Base-by-base conservation (phyloP, 1,140 invertebrate genomes). In the Phenacoccus solenopsis region DNA sequence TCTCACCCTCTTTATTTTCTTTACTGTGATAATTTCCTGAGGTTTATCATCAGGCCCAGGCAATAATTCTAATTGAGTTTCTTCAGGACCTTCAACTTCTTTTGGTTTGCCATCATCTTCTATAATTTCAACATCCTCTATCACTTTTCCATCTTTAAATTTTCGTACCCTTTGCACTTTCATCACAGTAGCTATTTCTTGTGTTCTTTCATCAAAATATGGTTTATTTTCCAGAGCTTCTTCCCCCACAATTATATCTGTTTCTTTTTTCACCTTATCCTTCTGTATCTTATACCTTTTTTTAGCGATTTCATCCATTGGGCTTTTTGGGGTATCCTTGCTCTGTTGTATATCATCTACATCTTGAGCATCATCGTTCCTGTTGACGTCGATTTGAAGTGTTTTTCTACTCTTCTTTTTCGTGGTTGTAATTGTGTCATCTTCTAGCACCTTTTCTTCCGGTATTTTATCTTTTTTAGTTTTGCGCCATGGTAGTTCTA, bases 401-500 rank as follows among this genome's bases (percentile, higher is more conserved):
- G n/a, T n/a, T n/a, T n/a, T n/a, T n/a, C n/a, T n/a, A n/a, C n/a
- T n/a, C n/a, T n/a, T n/a, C n/a, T n/a, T n/a, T n/a, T n/a, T n/a
- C n/a, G n/a, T n/a, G n/a, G n/a, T n/a, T n/a, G n/a, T n/a, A n/a
- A 24, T n/a, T n/a, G n/a, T n/a, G n/a, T n/a, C n/a, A n/a, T n/a
- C n/a, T n/a, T n/a, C n/a, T n/a, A n/a, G n/a, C n/a, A n/a, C n/a
- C n/a, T n/a, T n/a, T n/a, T 32, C 30, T 32, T 32, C 30, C 5
- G 30, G 5, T 7, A 13, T 5, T 49, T 68, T 69, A 20, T 61
- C 56, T 21, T 70, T 57, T 67, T 72, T 72, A 12, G 70, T 72
- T 72, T 70, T 74, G 68, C 71, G 72, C 74, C 74, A 75, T 5
- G 74, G 72, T 67, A 74, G 61, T 57, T 73, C 61, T 1, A 73